These are phyloP conservation scores for Lynx canadensis DNA, from an alignment of 2,113 vertebrate genomes.

Conservation along the genomic window DNA sequence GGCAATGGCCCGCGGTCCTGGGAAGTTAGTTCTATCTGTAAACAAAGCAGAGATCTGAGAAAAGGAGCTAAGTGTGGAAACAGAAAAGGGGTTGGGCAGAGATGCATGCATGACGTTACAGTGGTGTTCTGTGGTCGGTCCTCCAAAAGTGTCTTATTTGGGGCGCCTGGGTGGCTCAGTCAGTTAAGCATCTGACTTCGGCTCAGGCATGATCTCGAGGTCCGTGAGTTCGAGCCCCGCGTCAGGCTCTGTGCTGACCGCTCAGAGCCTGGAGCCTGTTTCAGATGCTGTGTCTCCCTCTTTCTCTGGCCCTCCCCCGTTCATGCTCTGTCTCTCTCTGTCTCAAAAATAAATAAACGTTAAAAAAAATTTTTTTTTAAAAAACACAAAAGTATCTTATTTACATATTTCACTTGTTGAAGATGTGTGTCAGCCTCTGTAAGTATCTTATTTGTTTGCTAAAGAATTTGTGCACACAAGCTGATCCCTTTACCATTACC, in stretches of 20 bases:
- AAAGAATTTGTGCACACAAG: not conserved
- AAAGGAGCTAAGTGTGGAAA: not conserved
- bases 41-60: not conserved
- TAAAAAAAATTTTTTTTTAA: too few species aligned
- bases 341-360: too few species aligned
- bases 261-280: too few species aligned
- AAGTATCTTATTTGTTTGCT: not conserved
- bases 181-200: too few species aligned
- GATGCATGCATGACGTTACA: fast-evolving
- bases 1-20: too few species aligned
- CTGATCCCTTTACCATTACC: not conserved
- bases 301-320: too few species aligned
- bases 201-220: too few species aligned
- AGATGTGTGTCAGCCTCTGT: not conserved
- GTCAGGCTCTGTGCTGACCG: fast-evolving
- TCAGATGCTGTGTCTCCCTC: too few species aligned
- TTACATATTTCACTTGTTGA: not conserved
- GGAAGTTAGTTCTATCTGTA: not conserved
- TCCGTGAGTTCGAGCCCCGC: too few species aligned
- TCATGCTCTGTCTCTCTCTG: too few species aligned
- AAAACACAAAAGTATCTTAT: not conserved
- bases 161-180: too few species aligned
- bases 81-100: not conserved
- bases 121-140: not conserved
- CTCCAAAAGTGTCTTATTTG: not conserved